Evolutionary conservation across 2,113 vertebrate species (phyloP).

Genomic region (Hemibagrus wyckioides): DNA sequence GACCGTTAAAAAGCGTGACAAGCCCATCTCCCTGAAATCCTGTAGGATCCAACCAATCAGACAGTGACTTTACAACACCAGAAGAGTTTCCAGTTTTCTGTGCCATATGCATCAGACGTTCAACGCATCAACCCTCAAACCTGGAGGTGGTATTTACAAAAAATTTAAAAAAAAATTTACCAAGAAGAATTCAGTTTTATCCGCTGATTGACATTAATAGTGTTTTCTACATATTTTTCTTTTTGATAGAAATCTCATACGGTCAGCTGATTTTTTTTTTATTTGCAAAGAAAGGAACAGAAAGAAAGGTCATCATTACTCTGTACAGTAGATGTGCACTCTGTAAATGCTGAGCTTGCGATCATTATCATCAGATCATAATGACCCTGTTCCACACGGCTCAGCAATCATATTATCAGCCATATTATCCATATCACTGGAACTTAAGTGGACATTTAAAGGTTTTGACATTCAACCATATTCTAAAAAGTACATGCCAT

Average conservation of each 20-base stretch:
- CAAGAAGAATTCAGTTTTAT: no score
- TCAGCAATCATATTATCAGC: conserved; percentile 20
- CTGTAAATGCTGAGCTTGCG: conserved; percentile 20
- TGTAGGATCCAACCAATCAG: no score
- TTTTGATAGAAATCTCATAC: not conserved
- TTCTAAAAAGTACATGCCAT: not conserved
- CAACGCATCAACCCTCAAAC: no score
- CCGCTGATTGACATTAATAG: not conserved
- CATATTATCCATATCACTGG: conserved; percentile 6
- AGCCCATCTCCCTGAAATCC: no score
- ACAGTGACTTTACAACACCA: no score
- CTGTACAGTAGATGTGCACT: not conserved
- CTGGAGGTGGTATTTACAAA: no score
- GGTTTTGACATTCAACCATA: not conserved
- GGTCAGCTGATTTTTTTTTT: not conserved
- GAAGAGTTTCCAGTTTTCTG: no score
- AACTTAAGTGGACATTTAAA: conserved; percentile 5
- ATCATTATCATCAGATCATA: conserved; percentile 14
- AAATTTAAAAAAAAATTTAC: no score
- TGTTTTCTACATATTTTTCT: not conserved
- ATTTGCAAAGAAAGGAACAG: conserved; percentile 12
- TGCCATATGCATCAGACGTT: no score
- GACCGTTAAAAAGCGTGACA: no score
- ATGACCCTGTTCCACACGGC: conserved; percentile 1
- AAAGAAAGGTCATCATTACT: not conserved